Base-by-base conservation (phyloP, 1,140 invertebrate species). In the Sarcophaga peregrina region DNA sequence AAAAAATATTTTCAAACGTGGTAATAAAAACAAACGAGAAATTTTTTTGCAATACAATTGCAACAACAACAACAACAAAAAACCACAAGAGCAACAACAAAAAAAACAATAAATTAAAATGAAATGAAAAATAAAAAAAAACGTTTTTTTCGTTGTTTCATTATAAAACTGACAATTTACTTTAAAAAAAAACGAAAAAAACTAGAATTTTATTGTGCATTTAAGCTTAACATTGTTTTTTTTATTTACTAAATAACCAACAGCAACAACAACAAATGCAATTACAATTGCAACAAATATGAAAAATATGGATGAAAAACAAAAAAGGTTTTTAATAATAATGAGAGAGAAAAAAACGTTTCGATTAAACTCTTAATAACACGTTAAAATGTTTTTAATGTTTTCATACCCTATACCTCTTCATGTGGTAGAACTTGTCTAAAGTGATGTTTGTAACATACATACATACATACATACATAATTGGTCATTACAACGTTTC, bases 291-390 rank as follows among this genome's bases (percentile, higher is more conserved):
- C 46, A 52, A 52, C 46, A n/a, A 48, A 11, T n/a, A 48, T 48
- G 48, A 78, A 17, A 15, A 78, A 50, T 17, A 17, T 52, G 15
- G 11, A 78, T 50, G 25, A 50, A 17, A 78, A 78, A 50, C 13
- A 78, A 78, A 78, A 78, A 50, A 68, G n/a, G n/a, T 68, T 68
- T 20, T 68, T 68, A 68, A 68, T 68, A 68, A 68, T 68, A 68
- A 68, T 68, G 17, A 68, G n/a, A 68, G 9, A 10, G 13, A 10
- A 68, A 48, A 78, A 78, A 78, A 78, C 75, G 75, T 78, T 78
- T 78, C 75, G 75, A 78, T 78, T 78, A 78, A 78, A 78, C 75
- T 78, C 48, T 78, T 78, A 78, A 78, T 78, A 78, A 78, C 75
- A 78, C 75, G 75, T 78, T 78, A 78, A 78, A 78, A 78, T 78